Percentiles rank a stretch among this genome's conserved stretches.
These are phyloP conservation scores for Rhabdomys pumilio DNA, from an alignment of 2,797 vertebrate genomes.

Conservation along the genomic window DNA sequence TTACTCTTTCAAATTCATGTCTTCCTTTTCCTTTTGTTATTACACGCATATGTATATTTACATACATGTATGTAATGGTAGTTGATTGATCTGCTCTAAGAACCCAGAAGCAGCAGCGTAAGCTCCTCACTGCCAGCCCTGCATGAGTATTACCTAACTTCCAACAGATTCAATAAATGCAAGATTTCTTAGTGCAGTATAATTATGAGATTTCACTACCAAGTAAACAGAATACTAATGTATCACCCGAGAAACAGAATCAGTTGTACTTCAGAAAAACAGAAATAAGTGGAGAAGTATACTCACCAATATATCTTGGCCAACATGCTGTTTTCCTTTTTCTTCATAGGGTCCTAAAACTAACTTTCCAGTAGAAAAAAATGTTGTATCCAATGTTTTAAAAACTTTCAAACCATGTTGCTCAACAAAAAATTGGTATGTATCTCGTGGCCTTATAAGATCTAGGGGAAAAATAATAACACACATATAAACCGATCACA, in stretches of 20 bases:
- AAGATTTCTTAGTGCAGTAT: slow-evolving; percentile 15
- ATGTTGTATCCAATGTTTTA: slow-evolving; percentile 87
- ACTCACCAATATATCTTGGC: slow-evolving; percentile 89
- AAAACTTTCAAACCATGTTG: slow-evolving; percentile 85
- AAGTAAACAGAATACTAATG: slow-evolving; percentile 42
- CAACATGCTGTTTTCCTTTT: slow-evolving; percentile 89
- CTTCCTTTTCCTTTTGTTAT: background rate
- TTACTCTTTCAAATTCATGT: background rate
- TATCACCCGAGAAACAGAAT: slow-evolving; percentile 33
- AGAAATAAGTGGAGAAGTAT: slow-evolving; percentile 56
- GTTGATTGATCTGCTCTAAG: background rate
- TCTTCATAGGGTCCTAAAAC: slow-evolving; percentile 89
- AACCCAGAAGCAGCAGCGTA: background rate
- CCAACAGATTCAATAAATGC: slow-evolving; percentile 45
- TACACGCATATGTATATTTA: background rate
- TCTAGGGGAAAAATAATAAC: slow-evolving; percentile 83
- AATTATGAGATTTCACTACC: slow-evolving; percentile 8
- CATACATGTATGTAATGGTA: background rate
- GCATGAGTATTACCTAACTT: background rate
- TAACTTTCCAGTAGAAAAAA: slow-evolving; percentile 89
- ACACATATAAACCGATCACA: slow-evolving; percentile 55
- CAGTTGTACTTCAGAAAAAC: slow-evolving; percentile 36
- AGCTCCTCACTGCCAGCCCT: background rate
- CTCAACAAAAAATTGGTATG: slow-evolving; percentile 71
- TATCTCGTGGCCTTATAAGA: slow-evolving; percentile 84